Evolutionary conservation across 1,140 invertebrate species (phyloP), one percentile per base, ranked within the genome.

Genomic region (Formica exsecta): DNA sequence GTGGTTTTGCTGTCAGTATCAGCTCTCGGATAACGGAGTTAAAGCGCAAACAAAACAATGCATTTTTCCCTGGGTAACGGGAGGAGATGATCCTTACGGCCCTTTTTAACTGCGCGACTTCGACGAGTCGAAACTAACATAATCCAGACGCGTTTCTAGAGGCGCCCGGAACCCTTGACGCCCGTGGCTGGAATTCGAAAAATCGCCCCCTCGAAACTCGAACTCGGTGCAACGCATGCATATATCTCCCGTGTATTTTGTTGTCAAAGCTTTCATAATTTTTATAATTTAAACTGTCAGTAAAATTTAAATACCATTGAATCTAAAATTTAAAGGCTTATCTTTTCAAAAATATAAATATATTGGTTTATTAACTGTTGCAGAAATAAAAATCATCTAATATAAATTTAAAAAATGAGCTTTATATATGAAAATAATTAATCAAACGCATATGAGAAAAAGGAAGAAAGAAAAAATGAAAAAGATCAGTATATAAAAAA

Each of bases 81-180:
- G 41, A 89, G 87, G 86, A 70, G 80, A 54, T 86, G 80, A 80
- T 86, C 48, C 64, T 88, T 80, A 75, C 22, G 73, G 68, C 87
- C 83, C 85, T 89, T 92, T 92, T 92, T 25, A 51, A 51, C 70
- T 83, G 87, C 77, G 87, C 89, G 85, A 89, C 71, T 68, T 77
- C 77, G 73, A 84, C 85, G 77, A 90, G 89, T 81, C 75, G 79
- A 89, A 90, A 89, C 79, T 92, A 93, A 95, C 93, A 94, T 91
- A 91, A 87, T 93, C 93, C 94, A 95, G 94, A 95, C 88, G 86
- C 91, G 79, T 71, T 68, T 91, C 85, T 85, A 90, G 75, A 90
- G 88, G 85, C 92, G 88, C 83, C 75, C 83, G 71, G 73, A 93
- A 91, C 91, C 90, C 93, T 94, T 92, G 92, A 92, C 74, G 79